Evolutionary conservation across 2,888 invertebrate genomes (phyloP), one percentile per base, ranked within the genome.

Genomic region (Chorisops tibialis): DNA sequence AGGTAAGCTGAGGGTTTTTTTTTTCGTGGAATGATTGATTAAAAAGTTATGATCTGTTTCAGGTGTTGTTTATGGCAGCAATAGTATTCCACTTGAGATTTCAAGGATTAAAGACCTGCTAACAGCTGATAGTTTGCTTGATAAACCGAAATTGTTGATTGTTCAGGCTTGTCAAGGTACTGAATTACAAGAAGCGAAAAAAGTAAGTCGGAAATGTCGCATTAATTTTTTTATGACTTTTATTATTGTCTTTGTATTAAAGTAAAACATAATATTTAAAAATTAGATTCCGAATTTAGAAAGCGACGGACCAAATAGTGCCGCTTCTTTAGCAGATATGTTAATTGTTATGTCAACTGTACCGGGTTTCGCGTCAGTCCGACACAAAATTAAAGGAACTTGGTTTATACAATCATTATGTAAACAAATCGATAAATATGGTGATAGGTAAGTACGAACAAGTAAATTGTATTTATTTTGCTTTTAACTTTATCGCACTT

Each of bases 121-220:
- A 52, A 78, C 79, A 41, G 73, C 71, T 2, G 69, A 68, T 5
- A 70, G 75, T 48, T 72, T 84, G 18, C 65, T 70, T 2, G 74
- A 77, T 2, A 82, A 82, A 68, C 81, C 82, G 12, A 85, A 84
- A 74, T 69, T 84, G 58, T 70, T 84, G 1, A 79, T 85, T 50
- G 75, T 84, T 41, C 84, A 85, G 71, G 81, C 84, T 0, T 85
- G 85, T 64, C 85, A 84, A 70, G 82, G 81, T 30, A 70, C 66
- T 71, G 30, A 59, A 1, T 54, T 60, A 5, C 66, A 68, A 24
- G 45, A 41, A 50, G 61, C 62, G 0, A 35, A 18, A 48, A 41
- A 16, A n/a, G 63, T 52, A 51, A 39, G 35, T 41, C 12, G n/a
- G n/a, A n/a, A n/a, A n/a, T n/a, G n/a, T n/a, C n/a, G n/a, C n/a